Conservation (phyloP, 2,113 vertebrate species). For the Helogale parvula region DNA sequence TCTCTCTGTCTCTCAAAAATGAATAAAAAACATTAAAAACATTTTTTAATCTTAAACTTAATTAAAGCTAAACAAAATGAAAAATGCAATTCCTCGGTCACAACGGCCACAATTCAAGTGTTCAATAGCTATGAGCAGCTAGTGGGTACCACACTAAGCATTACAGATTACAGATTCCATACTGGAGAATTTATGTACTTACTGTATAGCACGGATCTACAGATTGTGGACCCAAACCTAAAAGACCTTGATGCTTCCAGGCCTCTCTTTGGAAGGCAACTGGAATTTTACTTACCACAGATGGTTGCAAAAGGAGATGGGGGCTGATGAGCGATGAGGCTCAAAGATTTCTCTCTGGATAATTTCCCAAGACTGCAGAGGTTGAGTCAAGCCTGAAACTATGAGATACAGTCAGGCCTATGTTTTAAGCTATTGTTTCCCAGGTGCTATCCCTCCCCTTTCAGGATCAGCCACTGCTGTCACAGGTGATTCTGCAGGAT, state of each 20-base stretch:
- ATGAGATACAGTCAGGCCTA: not conserved
- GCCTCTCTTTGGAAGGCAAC: not conserved
- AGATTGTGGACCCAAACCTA: not conserved
- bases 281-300: not conserved
- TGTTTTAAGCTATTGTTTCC: not conserved
- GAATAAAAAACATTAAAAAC: no score
- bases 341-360: not conserved
- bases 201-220: not conserved
- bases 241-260: not conserved
- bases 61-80: not conserved
- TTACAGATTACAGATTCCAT: not conserved
- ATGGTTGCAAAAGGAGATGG: not conserved
- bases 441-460: not conserved
- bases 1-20: no score
- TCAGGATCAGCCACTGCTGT: not conserved
- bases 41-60: no score
- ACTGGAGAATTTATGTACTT: not conserved
- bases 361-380: not conserved
- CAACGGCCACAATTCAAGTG: not conserved
- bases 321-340: not conserved
- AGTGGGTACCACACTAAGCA: not conserved
- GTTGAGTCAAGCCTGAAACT: not conserved
- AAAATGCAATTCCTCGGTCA: not conserved
- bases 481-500: not conserved
- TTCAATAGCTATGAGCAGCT: not conserved